These are phyloP conservation scores for Adelognathus sp. DNA, from an alignment of 2,888 invertebrate species.

Conservation along the genomic window DNA sequence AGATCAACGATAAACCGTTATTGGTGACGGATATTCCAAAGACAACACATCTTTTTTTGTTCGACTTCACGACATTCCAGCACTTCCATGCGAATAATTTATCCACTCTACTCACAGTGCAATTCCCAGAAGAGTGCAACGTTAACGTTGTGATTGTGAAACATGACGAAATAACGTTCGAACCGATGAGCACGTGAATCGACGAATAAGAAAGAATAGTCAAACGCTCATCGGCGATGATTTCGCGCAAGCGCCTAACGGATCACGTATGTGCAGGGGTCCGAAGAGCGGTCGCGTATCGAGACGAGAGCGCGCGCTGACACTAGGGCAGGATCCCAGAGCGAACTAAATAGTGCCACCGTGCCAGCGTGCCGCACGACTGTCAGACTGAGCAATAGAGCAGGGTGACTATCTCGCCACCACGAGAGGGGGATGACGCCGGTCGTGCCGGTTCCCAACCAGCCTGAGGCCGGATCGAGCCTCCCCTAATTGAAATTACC, in stretches of 20 bases:
- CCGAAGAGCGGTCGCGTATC: slow-evolving; percentile 70
- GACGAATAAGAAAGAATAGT: slow-evolving; percentile 26
- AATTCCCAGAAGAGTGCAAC: slow-evolving; percentile 77
- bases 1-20: no score
- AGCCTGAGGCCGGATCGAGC: slow-evolving; percentile 51
- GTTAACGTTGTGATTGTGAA: slow-evolving; percentile 78
- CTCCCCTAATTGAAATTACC: slow-evolving; percentile 63
- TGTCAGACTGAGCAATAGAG: slow-evolving; percentile 62
- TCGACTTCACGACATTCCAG: no score
- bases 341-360: slow-evolving; percentile 74
- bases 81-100: no score
- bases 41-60: no score
- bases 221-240: neutral
- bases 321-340: slow-evolving; percentile 75
- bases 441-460: slow-evolving; percentile 61
- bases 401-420: slow-evolving; percentile 46
- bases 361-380: slow-evolving; percentile 69
- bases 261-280: slow-evolving; percentile 61
- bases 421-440: slow-evolving; percentile 66
- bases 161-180: slow-evolving; percentile 62
- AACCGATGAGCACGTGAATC: slow-evolving; percentile 43
- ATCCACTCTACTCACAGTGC: slow-evolving; percentile 69
- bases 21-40: no score
- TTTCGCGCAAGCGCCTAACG: slow-evolving; percentile 46
- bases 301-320: slow-evolving; percentile 66